Percentiles rank a stretch among this genome's conserved stretches.
phyloP scores from a whole-genome alignment of 2,113 vertebrate genomes.

The human (Homo sapiens) region DNA sequence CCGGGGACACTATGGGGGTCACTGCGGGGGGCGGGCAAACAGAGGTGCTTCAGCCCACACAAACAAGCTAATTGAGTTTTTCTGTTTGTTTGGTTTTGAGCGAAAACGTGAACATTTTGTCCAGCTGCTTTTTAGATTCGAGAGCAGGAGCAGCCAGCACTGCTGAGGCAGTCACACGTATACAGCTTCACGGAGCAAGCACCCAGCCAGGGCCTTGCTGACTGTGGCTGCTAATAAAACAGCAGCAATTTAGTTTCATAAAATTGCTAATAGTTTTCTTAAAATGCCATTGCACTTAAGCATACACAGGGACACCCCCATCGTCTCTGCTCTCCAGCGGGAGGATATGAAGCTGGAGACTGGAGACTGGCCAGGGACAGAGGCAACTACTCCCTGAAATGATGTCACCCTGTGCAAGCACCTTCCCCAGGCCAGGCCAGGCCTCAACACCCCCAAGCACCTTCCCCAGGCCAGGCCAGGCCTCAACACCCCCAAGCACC shows the following conservation, averaged over 20 bases:
- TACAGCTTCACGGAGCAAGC: not conserved
- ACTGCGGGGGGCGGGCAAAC: too few relatives aligned
- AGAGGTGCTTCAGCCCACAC: not conserved
- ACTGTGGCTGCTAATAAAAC: rapidly evolving
- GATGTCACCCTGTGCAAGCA: not conserved
- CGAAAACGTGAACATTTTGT: not conserved
- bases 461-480: too few relatives aligned
- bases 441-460: not conserved
- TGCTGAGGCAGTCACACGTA: too few relatives aligned
- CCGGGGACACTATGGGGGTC: not conserved
- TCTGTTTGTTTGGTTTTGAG: not conserved
- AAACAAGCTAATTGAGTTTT: not conserved
- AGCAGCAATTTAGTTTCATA: not conserved
- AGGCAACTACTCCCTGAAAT: not conserved
- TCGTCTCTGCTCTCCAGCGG: not conserved
- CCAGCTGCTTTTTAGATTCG: not conserved
- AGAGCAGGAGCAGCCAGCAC: not conserved
- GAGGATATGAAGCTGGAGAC: not conserved
- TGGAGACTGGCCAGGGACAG: not conserved
- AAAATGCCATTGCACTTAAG: not conserved
- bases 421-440: not conserved
- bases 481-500: not conserved
- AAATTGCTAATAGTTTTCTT: not conserved
- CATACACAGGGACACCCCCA: not conserved
- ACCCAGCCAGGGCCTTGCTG: not conserved